Evolutionary conservation across 2,888 invertebrate species (phyloP), one percentile per base, ranked within the genome.

Genomic region (Pseudococcus jackbeardsleyi): DNA sequence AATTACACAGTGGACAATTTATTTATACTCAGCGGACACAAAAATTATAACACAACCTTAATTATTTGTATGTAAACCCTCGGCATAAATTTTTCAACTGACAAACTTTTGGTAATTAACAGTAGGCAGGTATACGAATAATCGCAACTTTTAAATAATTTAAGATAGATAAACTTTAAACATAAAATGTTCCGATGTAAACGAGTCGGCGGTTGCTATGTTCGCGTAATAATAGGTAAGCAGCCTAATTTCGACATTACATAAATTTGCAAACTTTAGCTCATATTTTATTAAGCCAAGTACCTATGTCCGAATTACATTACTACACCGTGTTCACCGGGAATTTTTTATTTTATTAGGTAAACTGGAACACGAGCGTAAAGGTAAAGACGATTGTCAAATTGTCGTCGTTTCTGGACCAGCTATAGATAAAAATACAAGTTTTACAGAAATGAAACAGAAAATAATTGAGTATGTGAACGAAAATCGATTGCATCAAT

Each of bases 51-150:
- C 68, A 72, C 26, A 72, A 72, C 68, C 68, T 26, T 26, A 72
- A 72, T 72, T 72, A 72, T 72, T 72, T 33, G 68, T 12, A 26
- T 72, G 68, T 72, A 72, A 72, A 72, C 68, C 68, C 12, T 72
- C n/a, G 68, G 33, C 15, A 72, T 72, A 72, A 72, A 72, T 72
- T 72, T 72, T 33, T 72, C 68, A 79, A 42, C 79, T 26, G 79
- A 26, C 79, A 79, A 79, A 79, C 79, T 79, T 79, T 79, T 39
- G 79, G 79, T 79, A 79, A 79, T 79, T 42, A 79, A 79, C 79
- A 79, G 42, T 79, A 39, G 68, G 68, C 33, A 72, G 68, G 68
- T 72, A 72, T 42, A 79, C 79, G 79, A 79, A 79, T 79, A 17
- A 26, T 42, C 42, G 42, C 79, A 79, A 79, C 42, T 79, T 79